Evolutionary conservation across 1,140 invertebrate genomes (phyloP), one percentile per base, ranked within the genome.

Genomic region (Pectinophora gossypiella): DNA sequence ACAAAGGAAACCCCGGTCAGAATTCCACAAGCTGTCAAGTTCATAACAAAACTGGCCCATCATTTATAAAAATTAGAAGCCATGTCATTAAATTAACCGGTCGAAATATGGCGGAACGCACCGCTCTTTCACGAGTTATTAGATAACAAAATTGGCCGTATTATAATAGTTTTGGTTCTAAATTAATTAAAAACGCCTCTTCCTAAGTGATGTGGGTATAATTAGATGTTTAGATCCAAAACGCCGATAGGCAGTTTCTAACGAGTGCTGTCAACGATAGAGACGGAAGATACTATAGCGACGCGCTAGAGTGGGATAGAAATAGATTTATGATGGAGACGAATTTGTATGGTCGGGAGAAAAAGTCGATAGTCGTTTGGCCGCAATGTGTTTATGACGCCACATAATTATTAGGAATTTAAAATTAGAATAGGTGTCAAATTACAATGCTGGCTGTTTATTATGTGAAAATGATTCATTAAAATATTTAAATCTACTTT

Each of bases 171-270:
- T 83, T 81, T 76, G 73, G 73, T 70, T 73, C 73, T 85, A 83
- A 86, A 86, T 86, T 86, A 86, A 86, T 85, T 86, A 86, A 77
- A 82, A 81, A 77, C 76, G 73, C 62, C 62, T 62, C 67, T 54
- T n/a, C n/a, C n/a, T n/a, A n/a, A 76, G 68, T 84, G 80, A 86
- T 86, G 79, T 83, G 81, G 83, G 79, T 85, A 81, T 83, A 86
- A 86, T 86, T 86, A 86, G 79, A 74, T 68, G 71, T 76, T 78
- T 82, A 75, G 79, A 83, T 83, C 79, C 75, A 59, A 60, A 75
- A 76, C 52, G 70, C 59, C 66, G 80, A 84, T 84, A 84, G 54
- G 70, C 61, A 72, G 73, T 71, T 77, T 75, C 63, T 62, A 62
- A 68, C 66, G 69, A 69, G 67, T 56, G 64, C 71, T 76, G 79